Base-by-base conservation (phyloP, 2,888 invertebrate genomes). In the Zygaena filipendulae region DNA sequence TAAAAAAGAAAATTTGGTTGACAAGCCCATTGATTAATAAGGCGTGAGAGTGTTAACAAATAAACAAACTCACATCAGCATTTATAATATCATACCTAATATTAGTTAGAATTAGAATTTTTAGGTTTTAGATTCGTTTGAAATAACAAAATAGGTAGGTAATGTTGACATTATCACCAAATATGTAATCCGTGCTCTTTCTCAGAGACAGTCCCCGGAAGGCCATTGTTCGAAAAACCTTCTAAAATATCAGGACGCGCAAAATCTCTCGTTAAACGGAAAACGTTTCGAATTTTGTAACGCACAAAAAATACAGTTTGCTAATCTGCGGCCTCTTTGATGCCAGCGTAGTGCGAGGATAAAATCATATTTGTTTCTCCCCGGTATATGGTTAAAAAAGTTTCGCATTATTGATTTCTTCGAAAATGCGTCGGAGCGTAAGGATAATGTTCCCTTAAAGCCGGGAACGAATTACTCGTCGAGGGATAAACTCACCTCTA, bases 291-390 rank as follows among this genome's bases (percentile, higher is more conserved):
- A 63, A 68, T 67, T 71, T 67, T 57, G 57, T 56, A 45, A 45
- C 4, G 14, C 10, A 38, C 45, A 54, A 66, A 69, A 71, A 68
- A 59, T 60, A 50, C n/a, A n/a, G 52, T 59, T 45, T 30, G 52
- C 59, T 71, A 67, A 74, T 68, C 74, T 71, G 75, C 79, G 79
- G 79, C 58, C 22, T 51, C 75, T 77, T 79, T 79, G 72, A 72
- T 59, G 66, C 41, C 42, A 39, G 42, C 52, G 42, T 49, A 42
- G 47, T 49, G 48, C 50, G 52, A 50, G 48, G 47, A 48, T 46
- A 51, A 53, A 49, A 49, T 49, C 49, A 62, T 67, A 60, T 69
- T 74, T 71, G 72, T 72, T 75, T 77, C 69, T 62, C 46, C 52
- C n/a, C 53, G 59, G 54, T 45, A 55, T 53, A 52, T 53, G 50